A percentile compares a stretch with the other conserved stretches of the same genome.
Conservation (phyloP, 2,888 invertebrate genomes). For the Mylabris sibirica region DNA sequence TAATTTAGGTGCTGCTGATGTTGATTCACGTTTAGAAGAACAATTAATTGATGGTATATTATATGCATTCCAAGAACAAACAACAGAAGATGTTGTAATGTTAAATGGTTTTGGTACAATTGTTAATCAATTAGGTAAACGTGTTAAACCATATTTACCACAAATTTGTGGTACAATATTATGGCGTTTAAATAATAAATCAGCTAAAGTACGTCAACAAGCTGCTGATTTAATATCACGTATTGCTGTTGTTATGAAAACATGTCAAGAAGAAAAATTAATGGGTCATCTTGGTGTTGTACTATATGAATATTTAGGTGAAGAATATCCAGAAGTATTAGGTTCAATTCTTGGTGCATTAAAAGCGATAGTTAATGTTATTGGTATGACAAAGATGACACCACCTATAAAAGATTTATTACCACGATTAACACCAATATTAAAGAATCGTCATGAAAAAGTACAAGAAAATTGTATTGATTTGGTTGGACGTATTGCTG, state of each 20-base stretch:
- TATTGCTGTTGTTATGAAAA: conserved; percentile 99
- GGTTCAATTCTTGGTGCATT: conserved; percentile 98
- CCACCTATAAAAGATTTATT: conserved; percentile 99
- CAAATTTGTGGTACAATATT: conserved; percentile 99
- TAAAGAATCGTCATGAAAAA: conserved; percentile 90
- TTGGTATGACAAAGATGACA: conserved; percentile 99
- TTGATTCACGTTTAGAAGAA: conserved; percentile 97
- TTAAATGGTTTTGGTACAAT: conserved; percentile 99
- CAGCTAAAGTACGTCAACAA: conserved; percentile 98
- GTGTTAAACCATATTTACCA: conserved; percentile 98
- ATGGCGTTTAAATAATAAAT: conserved; percentile 99
- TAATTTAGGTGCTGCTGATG: conserved; percentile 96
- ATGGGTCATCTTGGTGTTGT: conserved; percentile 99
- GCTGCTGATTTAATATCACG: conserved; percentile 98
- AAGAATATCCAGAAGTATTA: conserved; percentile 98
- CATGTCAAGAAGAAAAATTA: conserved; percentile 98
- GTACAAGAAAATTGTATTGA: conserved; percentile 99
- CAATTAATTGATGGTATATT: conserved; percentile 99
- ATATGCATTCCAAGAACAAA: conserved; percentile 99
- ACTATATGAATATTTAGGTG: conserved; percentile 97
- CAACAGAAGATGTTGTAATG: conserved; percentile 99
- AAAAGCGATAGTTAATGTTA: conserved; percentile 99
- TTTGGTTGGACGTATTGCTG: conserved; percentile 97
- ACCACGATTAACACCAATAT: conserved; percentile 95
- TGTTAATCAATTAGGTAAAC: conserved; percentile 95